Evolutionary conservation across 1,140 invertebrate species (phyloP).

Genomic region (Microvelia longipes): DNA sequence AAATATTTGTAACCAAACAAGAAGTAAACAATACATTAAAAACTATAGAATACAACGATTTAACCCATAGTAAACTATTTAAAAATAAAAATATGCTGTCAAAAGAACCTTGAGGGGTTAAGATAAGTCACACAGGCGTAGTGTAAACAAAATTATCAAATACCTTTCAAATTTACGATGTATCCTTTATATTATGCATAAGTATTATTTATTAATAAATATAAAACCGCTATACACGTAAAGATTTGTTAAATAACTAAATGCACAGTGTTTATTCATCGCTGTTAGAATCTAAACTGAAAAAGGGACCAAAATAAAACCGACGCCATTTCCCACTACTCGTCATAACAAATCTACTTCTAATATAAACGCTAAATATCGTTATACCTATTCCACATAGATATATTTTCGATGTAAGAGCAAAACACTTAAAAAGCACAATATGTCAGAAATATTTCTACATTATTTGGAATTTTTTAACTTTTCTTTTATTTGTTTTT

Average conservation of each 20-base stretch:
- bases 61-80: background rate
- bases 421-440: too few species aligned
- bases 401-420: too few species aligned
- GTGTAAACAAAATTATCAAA: background rate
- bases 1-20: background rate
- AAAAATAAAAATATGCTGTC: background rate
- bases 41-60: background rate
- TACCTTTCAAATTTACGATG: background rate
- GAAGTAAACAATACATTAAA: background rate
- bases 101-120: background rate
- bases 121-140: background rate
- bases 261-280: background rate
- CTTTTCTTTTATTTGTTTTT: too few species aligned
- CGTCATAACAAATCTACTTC: background rate
- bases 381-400: too few species aligned
- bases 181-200: background rate
- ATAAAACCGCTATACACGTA: background rate
- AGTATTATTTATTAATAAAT: background rate
- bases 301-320: background rate
- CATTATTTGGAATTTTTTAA: too few species aligned
- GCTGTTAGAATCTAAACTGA: background rate
- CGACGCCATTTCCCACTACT: constrained; percentile 3
- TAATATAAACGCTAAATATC: too few species aligned
- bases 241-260: background rate
- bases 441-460: too few species aligned